Conservation (phyloP, 2,113 vertebrate species). For the Equus przewalskii region DNA sequence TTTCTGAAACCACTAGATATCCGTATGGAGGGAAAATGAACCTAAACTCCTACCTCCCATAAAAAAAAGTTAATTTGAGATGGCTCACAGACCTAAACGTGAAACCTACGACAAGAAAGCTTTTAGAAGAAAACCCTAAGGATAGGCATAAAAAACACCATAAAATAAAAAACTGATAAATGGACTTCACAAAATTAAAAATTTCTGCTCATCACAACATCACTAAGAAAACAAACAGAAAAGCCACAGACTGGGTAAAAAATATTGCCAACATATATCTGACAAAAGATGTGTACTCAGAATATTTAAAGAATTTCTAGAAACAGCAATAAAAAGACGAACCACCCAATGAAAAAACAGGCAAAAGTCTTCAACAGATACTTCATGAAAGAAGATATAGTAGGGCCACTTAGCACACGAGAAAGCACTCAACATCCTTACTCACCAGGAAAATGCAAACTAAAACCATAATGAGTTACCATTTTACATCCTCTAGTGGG, state of each 20-base stretch:
- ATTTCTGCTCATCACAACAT: neutral
- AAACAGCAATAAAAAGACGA: neutral
- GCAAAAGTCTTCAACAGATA: neutral
- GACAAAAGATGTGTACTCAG: neutral
- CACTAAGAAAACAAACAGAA: neutral
- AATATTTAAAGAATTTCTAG: neutral
- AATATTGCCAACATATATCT: neutral
- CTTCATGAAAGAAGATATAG: neutral
- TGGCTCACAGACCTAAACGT: neutral
- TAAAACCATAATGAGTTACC: neutral
- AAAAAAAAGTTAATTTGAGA: conserved; percentile 20
- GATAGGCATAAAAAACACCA: neutral
- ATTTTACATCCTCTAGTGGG: neutral
- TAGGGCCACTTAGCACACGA: neutral
- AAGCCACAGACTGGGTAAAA: neutral
- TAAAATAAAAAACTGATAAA: neutral
- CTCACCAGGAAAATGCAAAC: neutral
- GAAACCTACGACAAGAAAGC: neutral
- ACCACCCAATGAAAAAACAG: neutral
- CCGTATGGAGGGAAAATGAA: neutral
- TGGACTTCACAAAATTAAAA: neutral
- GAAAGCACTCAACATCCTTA: neutral
- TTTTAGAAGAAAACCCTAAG: neutral
- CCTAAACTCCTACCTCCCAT: neutral
- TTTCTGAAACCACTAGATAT: neutral